A percentile compares a stretch with the other conserved stretches of the same genome.
phyloP scores from a whole-genome alignment of 2,888 invertebrate genomes.

The Chloroclystis v-ata region DNA sequence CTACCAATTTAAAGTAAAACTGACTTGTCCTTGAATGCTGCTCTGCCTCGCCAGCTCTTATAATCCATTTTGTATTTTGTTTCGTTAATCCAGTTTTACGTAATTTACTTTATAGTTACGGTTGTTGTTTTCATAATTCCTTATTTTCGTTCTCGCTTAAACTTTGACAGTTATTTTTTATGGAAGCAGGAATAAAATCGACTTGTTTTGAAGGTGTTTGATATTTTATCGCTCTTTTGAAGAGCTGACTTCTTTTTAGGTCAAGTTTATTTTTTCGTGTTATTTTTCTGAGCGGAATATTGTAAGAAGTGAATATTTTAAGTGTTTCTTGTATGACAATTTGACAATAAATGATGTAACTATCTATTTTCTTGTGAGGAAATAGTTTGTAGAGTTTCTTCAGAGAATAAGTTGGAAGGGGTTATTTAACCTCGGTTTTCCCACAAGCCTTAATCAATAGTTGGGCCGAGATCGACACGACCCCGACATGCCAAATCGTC shows the following conservation, averaged over 20 bases:
- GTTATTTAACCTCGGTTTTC: not conserved
- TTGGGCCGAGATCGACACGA: conserved; percentile 1
- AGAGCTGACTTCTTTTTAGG: conserved; percentile 1
- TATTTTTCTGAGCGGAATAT: not conserved
- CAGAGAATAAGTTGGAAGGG: not conserved
- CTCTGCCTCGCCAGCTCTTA: conserved; percentile 14
- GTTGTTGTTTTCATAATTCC: conserved; percentile 28
- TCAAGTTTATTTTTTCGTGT: not conserved
- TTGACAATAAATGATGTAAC: no score
- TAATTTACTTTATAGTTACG: conserved; percentile 37
- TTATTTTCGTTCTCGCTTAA: conserved; percentile 14
- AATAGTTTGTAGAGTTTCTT: not conserved
- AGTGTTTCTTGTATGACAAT: no score
- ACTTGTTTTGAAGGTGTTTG: conserved; percentile 15
- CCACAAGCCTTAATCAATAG: conserved; percentile 6
- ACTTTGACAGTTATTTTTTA: conserved; percentile 23
- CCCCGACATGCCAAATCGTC: conserved; percentile 11
- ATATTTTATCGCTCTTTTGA: conserved; percentile 9
- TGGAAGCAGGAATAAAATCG: conserved; percentile 16
- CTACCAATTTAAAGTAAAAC: no score
- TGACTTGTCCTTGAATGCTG: not conserved
- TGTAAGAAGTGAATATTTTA: no score
- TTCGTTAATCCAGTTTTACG: conserved; percentile 23
- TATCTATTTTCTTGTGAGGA: no score
- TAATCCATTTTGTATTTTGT: conserved; percentile 28